Conservation (phyloP, 2,888 invertebrate genomes). For the Leistus spinibarbis region DNA sequence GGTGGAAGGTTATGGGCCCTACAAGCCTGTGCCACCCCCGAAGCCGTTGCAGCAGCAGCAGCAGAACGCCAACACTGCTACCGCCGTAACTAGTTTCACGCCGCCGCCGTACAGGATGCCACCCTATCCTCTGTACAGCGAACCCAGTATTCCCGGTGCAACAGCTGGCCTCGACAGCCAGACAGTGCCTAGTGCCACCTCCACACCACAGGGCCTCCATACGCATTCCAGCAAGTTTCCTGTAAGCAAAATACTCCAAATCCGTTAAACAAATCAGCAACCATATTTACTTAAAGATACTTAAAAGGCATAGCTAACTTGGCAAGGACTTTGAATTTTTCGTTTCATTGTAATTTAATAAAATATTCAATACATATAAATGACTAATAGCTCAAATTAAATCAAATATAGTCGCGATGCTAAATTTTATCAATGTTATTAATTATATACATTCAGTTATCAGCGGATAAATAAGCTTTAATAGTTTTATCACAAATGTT, state of each 20-base stretch:
- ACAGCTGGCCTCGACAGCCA: conserved; percentile 58
- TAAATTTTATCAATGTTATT: too few relatives aligned
- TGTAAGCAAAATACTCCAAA: conserved; percentile 60
- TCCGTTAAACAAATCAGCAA: too few relatives aligned
- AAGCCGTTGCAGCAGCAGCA: conserved; percentile 62
- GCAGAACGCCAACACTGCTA: conserved; percentile 55
- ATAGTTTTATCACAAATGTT: too few relatives aligned
- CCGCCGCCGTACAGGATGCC: conserved; percentile 73
- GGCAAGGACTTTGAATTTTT: too few relatives aligned
- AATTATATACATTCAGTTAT: too few relatives aligned
- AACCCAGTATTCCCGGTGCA: conserved; percentile 61
- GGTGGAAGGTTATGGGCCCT: conserved; percentile 63
- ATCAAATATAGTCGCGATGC: too few relatives aligned
- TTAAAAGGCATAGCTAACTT: too few relatives aligned
- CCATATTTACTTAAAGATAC: too few relatives aligned
- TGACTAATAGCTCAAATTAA: too few relatives aligned
- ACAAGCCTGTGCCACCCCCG: conserved; percentile 65
- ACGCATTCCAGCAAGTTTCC: conserved; percentile 82
- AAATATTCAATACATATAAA: too few relatives aligned
- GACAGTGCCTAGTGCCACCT: conserved; percentile 51
- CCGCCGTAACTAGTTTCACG: conserved; percentile 49
- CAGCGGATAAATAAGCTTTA: too few relatives aligned
- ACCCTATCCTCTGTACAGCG: conserved; percentile 67
- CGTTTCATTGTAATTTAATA: too few relatives aligned
- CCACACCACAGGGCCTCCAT: conserved; percentile 63